Evolutionary conservation across 2,888 invertebrate genomes (phyloP).

Genomic region (Altica lythri): DNA sequence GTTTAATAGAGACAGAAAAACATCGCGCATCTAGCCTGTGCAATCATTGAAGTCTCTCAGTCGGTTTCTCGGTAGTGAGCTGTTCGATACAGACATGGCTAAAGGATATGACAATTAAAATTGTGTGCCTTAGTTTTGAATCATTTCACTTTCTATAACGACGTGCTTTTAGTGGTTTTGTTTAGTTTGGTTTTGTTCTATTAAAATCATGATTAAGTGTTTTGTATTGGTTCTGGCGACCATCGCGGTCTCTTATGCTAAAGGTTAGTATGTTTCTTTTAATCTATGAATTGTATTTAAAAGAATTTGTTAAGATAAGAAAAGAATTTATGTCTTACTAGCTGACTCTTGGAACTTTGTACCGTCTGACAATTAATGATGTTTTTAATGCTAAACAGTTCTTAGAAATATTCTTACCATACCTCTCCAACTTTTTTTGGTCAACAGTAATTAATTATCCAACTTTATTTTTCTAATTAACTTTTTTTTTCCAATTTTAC

Average conservation of each 20-base stretch:
- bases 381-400: no score
- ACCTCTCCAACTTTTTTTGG: no score
- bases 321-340: no score
- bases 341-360: no score
- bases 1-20: slow-evolving; percentile 27
- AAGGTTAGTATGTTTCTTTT: slow-evolving; percentile 40
- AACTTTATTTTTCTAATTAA: no score
- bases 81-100: slow-evolving; percentile 15
- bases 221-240: slow-evolving; percentile 28
- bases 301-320: no score
- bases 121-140: slow-evolving; percentile 37
- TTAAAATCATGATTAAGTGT: slow-evolving; percentile 25
- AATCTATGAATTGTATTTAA: no score
- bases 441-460: no score
- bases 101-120: slow-evolving; percentile 37
- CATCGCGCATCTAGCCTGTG: slow-evolving; percentile 32
- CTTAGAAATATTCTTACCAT: no score
- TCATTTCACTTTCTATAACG: slow-evolving; percentile 41
- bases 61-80: slow-evolving; percentile 22
- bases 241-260: slow-evolving; percentile 33
- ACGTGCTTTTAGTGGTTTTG: slow-evolving; percentile 24
- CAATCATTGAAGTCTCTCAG: slow-evolving; percentile 37
- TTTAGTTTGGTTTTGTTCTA: slow-evolving; percentile 12
- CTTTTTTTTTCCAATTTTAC: no score
- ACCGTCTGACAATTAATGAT: no score